Base-by-base conservation (phyloP, 2,113 vertebrate species). In the Bubalus kerabau region DNA sequence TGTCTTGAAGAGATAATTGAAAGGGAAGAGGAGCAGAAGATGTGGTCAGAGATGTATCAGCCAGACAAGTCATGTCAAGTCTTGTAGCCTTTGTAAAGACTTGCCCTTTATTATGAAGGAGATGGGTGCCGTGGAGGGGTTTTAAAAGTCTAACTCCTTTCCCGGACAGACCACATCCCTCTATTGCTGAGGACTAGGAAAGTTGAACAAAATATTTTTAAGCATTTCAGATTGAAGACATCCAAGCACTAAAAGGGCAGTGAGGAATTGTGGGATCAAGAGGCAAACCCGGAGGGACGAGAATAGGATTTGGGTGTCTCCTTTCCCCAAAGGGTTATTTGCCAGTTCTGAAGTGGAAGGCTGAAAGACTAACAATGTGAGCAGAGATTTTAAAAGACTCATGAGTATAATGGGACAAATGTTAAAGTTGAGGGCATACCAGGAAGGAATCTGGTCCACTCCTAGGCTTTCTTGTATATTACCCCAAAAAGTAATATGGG, bases 361-460 rank as follows among this genome's bases (percentile, higher is more conserved):
- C 76, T 17, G 26, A 8, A 92, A 21, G 32, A 5, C 84, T 6
- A 40, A 87, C 32, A 67, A 36, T 7, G 43, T 26, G n/a, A 40
- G 80, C n/a, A 16, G 48, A 81, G 21, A 16, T 90, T 95, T 87
- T 17, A 16, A 96, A 56, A 95, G 21, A 90, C 30, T 62, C 48
- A 4, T 30, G 50, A 17, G 19, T n/a, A 43, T 60, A 48, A 36
- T 24, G 46, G 81, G 30, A 74, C 48, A 87, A 59, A 74, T 67
- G 43, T 50, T 19, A 36, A 76, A 52, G 62, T n/a, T 83, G 46
- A 43, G 23, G 40, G 52, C 16, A 87, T 12, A 62, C 32, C 23
- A n/a, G 56, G 15, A 15, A 30, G 36, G 62, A 59, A 64, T 36
- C 83, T 36, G 17, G 32, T 32, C 76, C 14, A n/a, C 0, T 7